Evolutionary conservation across 2,113 vertebrate genomes (phyloP).

Genomic region (Petrocephalus microphthalmus): DNA sequence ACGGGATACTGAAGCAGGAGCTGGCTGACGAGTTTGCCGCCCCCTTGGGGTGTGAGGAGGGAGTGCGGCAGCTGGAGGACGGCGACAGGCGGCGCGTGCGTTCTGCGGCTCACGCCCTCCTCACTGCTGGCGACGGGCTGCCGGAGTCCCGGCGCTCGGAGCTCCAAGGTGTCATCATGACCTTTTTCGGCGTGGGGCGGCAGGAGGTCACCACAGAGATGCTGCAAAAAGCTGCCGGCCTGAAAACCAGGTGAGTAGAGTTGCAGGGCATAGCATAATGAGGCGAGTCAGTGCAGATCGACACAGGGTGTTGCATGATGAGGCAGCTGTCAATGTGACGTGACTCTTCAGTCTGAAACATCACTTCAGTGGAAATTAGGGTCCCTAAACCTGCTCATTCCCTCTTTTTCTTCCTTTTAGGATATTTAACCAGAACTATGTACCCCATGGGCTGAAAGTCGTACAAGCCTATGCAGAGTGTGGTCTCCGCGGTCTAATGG

Average conservation of each 20-base stretch:
- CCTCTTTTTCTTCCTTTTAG: slow-evolving; percentile 49
- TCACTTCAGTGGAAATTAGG: neutral
- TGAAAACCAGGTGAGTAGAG: slow-evolving; percentile 79
- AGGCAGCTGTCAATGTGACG: neutral
- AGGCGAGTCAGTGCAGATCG: no score
- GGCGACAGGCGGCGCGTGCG: slow-evolving; percentile 77
- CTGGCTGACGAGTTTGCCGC: slow-evolving; percentile 78
- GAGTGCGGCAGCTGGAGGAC: slow-evolving; percentile 77
- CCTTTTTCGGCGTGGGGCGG: slow-evolving; percentile 55
- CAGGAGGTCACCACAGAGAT: slow-evolving; percentile 44
- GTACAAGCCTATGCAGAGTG: slow-evolving; percentile 66
- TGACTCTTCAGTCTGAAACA: neutral
- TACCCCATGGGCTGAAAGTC: slow-evolving; percentile 91
- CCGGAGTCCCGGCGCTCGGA: slow-evolving; percentile 70
- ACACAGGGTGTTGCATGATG: no score
- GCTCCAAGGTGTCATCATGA: slow-evolving; percentile 65
- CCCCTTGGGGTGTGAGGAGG: slow-evolving; percentile 86
- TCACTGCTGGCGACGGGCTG: slow-evolving; percentile 70
- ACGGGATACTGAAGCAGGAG: slow-evolving; percentile 81
- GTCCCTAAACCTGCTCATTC: neutral
- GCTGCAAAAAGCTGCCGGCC: slow-evolving; percentile 70
- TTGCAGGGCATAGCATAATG: neutral
- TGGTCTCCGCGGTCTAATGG: slow-evolving; percentile 80
- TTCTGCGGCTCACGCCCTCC: slow-evolving; percentile 80
- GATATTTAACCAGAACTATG: slow-evolving; percentile 81